Percentiles rank a stretch among this genome's conserved stretches.
These are phyloP conservation scores for Watsonalla cultraria DNA, from an alignment of 2,888 invertebrate genomes.

Conservation along the genomic window DNA sequence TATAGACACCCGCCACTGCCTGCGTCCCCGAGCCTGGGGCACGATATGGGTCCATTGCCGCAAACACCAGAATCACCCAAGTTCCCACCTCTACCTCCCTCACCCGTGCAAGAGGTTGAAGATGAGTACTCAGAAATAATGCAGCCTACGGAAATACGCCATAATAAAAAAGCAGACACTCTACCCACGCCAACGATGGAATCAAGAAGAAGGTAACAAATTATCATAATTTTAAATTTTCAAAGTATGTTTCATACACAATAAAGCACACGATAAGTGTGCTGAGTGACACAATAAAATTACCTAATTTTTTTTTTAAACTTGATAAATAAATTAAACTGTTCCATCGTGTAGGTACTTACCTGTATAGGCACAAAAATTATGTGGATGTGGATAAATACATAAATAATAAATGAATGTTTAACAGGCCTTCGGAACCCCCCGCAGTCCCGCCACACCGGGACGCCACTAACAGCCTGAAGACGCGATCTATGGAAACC, in stretches of 20 bases:
- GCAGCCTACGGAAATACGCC: constrained; percentile 70
- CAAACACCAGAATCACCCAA: constrained; percentile 73
- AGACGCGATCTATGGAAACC: constrained; percentile 92
- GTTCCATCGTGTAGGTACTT: too few species aligned
- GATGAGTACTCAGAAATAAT: constrained; percentile 86
- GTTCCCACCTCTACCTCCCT: constrained; percentile 89
- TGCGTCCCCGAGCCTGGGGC: constrained; percentile 58
- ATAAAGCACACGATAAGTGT: too few species aligned
- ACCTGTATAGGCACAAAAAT: too few species aligned
- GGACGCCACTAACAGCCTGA: constrained; percentile 84
- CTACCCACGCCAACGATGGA: constrained; percentile 74
- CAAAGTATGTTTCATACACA: background rate
- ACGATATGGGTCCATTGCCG: constrained; percentile 69
- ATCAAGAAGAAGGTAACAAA: constrained; percentile 60
- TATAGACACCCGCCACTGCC: constrained; percentile 67
- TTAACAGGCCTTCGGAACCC: constrained; percentile 75
- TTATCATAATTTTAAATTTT: constrained; percentile 3
- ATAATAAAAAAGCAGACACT: constrained; percentile 73
- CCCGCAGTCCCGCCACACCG: constrained; percentile 87
- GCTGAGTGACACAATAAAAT: too few species aligned
- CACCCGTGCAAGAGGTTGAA: constrained; percentile 88
- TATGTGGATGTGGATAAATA: too few species aligned
- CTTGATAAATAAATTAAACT: too few species aligned
- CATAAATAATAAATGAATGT: background rate
- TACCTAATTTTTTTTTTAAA: too few species aligned